phyloP scores from a whole-genome alignment of 2,113 vertebrate genomes.

The Salvator merianae region DNA sequence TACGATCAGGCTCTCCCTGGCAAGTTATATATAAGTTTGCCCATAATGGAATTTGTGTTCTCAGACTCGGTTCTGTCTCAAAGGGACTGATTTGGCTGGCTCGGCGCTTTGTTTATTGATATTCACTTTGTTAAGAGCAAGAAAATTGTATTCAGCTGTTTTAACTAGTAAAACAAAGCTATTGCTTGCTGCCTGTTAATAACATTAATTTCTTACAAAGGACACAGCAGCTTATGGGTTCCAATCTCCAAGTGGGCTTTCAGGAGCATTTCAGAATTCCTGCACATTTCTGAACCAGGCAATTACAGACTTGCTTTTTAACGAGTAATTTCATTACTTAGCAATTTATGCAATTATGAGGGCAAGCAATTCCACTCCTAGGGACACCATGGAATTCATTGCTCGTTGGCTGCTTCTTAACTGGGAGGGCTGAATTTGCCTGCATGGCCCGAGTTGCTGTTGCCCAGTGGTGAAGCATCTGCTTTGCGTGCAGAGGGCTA shows the following conservation, averaged over 20 bases:
- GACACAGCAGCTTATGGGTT: neutral
- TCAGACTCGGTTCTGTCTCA: neutral
- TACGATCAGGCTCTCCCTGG: neutral
- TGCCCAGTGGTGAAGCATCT: no score
- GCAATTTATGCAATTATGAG: constrained; percentile 22
- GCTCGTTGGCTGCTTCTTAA: neutral
- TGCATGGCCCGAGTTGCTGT: neutral
- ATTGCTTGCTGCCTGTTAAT: constrained; percentile 13
- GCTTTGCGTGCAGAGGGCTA: no score
- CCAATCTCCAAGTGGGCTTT: constrained; percentile 3
- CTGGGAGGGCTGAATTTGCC: neutral
- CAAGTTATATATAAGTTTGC: constrained; percentile 13
- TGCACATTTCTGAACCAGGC: constrained; percentile 21
- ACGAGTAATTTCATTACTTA: constrained; percentile 33
- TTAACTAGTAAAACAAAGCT: constrained; percentile 22
- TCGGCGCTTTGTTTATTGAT: constrained; percentile 25
- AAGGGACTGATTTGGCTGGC: constrained; percentile 12
- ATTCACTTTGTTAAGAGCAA: constrained; percentile 33
- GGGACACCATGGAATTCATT: neutral
- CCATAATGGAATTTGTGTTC: constrained; percentile 7
- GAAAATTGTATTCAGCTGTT: constrained; percentile 27
- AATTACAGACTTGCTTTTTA: constrained; percentile 25
- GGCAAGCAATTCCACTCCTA: constrained; percentile 18
- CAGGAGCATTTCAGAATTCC: constrained; percentile 24
- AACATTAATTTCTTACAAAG: constrained; percentile 36